Evolutionary conservation across 2,113 vertebrate species (phyloP).

Genomic region (Perca flavescens): DNA sequence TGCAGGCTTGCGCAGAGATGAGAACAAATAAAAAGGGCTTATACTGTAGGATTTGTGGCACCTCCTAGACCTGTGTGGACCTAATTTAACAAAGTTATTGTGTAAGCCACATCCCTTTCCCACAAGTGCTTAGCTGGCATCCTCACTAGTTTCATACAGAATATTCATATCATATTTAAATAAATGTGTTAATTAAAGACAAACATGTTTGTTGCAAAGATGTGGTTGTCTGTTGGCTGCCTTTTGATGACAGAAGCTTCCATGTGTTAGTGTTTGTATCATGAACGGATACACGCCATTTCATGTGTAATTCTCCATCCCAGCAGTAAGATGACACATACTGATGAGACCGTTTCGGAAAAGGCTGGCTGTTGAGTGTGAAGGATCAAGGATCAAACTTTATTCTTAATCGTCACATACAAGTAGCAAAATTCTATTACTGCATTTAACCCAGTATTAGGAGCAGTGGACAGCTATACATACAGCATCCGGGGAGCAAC

Average conservation of each 20-base stretch:
- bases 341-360: constrained; percentile 22
- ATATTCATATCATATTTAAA: neutral
- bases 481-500: no score
- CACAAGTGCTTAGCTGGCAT: neutral
- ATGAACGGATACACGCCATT: neutral
- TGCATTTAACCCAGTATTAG: no score
- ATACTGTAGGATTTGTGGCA: constrained; percentile 12
- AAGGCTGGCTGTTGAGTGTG: constrained; percentile 36
- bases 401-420: no score
- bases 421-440: no score
- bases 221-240: neutral
- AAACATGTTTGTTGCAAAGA: neutral
- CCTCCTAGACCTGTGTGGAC: neutral
- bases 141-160: neutral
- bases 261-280: neutral
- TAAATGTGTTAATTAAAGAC: constrained; percentile 1
- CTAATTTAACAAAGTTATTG: constrained; percentile 14
- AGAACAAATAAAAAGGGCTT: neutral
- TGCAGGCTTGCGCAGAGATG: neutral
- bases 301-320: neutral
- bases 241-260: constrained; percentile 5
- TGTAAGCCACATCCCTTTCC: neutral
- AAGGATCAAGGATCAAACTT: neutral
- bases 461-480: no score
- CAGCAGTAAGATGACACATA: constrained; percentile 22